A percentile compares a stretch with the other conserved stretches of the same genome.
Conservation (phyloP, 2,113 vertebrate genomes). For the Hucho hucho region DNA sequence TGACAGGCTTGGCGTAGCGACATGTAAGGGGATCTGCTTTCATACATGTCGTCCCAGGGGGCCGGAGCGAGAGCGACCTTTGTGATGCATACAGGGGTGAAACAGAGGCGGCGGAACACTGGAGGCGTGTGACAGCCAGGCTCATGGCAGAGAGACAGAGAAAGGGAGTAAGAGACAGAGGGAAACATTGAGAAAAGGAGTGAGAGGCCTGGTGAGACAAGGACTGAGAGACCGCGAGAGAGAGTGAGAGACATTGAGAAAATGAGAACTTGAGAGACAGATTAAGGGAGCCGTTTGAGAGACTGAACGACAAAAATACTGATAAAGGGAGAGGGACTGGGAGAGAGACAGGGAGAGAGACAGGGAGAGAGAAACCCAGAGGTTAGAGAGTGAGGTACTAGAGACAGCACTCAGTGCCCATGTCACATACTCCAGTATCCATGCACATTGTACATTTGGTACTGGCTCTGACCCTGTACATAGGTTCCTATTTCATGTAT, state of each 20-base stretch:
- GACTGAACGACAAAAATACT: conserved; percentile 3
- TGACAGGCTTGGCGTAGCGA: conserved; percentile 49
- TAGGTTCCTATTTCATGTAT: too few relatives aligned
- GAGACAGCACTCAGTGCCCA: too few relatives aligned
- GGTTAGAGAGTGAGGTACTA: too few relatives aligned
- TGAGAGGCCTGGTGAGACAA: conserved; percentile 17
- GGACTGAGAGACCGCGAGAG: neutral
- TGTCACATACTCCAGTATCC: too few relatives aligned
- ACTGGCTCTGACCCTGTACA: too few relatives aligned
- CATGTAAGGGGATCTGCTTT: conserved; percentile 66
- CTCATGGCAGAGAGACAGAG: too few relatives aligned
- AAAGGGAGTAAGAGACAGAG: neutral
- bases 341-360: too few relatives aligned
- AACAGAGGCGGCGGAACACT: conserved; percentile 18
- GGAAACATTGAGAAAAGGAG: neutral
- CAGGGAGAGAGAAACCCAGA: too few relatives aligned
- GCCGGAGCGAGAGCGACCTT: conserved; percentile 22
- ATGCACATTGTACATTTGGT: too few relatives aligned
- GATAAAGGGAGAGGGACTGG: neutral
- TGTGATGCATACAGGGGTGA: conserved; percentile 11
- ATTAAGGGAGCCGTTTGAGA: neutral
- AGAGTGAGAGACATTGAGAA: neutral
- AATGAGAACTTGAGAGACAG: neutral
- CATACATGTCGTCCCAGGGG: conserved; percentile 44
- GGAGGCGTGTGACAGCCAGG: neutral